Conservation (phyloP, 2,888 invertebrate genomes). For the Heliconius sara region DNA sequence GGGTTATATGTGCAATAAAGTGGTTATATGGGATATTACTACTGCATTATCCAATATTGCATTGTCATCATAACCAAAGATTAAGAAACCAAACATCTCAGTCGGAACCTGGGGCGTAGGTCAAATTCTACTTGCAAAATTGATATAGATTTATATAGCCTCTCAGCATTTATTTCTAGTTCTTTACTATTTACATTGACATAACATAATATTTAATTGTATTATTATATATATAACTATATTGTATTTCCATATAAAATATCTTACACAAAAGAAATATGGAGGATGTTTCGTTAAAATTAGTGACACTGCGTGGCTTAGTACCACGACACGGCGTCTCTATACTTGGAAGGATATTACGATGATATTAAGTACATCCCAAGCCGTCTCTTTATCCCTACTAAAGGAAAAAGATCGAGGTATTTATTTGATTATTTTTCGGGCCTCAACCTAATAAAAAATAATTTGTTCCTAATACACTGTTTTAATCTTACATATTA, state of each 20-base stretch:
- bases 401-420: slow-evolving; percentile 36
- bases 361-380: slow-evolving; percentile 42
- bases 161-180: no score
- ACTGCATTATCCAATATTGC: background rate
- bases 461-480: background rate
- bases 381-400: slow-evolving; percentile 39
- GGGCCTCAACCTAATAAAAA: background rate
- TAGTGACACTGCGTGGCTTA: background rate
- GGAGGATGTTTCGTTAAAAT: slow-evolving; percentile 22
- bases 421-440: slow-evolving; percentile 45
- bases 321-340: slow-evolving; percentile 16
- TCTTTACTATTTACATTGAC: no score
- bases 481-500: background rate
- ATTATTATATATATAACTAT: no score
- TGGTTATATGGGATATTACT: background rate
- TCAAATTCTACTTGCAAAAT: background rate
- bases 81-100: no score
- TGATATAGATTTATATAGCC: background rate
- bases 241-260: no score
- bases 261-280: background rate
- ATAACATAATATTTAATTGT: no score
- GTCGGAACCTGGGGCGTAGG: no score
- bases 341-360: slow-evolving; percentile 10
- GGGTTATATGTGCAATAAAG: background rate
- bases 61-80: background rate